Conservation (phyloP, 2,888 invertebrate genomes). For the Volucella inanis region DNA sequence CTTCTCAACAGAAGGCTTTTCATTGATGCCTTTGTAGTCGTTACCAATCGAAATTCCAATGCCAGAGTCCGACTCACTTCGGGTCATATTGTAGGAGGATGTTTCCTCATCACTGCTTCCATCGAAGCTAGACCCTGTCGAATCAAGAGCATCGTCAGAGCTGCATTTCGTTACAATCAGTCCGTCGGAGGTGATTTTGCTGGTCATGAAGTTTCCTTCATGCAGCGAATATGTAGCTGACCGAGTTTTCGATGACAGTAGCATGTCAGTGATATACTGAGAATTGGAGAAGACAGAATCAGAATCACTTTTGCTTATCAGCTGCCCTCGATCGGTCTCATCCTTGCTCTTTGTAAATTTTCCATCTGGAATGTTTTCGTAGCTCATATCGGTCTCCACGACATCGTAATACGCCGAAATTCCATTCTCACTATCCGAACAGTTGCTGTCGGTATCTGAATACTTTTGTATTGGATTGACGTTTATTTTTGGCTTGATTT, state of each 20-base stretch:
- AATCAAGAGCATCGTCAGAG: conserved; percentile 82
- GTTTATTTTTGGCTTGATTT: conserved; percentile 87
- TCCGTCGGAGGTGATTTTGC: conserved; percentile 83
- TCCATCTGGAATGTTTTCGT: conserved; percentile 82
- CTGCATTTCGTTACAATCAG: conserved; percentile 83
- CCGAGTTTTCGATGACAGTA: conserved; percentile 82
- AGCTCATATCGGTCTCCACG: conserved; percentile 81
- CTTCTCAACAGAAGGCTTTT: conserved; percentile 79
- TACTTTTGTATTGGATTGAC: conserved; percentile 84
- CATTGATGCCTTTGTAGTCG: conserved; percentile 79
- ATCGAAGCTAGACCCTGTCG: conserved; percentile 83
- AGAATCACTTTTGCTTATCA: conserved; percentile 45
- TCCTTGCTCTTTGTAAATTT: conserved; percentile 78
- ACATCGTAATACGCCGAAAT: conserved; percentile 83
- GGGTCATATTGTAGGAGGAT: conserved; percentile 82
- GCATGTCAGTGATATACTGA: conserved; percentile 83
- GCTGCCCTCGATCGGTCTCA: conserved; percentile 63
- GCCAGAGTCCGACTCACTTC: conserved; percentile 83
- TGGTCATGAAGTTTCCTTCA: conserved; percentile 83
- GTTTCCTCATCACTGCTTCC: conserved; percentile 83
- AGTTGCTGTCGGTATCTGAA: conserved; percentile 85
- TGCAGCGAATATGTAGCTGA: conserved; percentile 82
- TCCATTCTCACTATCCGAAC: conserved; percentile 85
- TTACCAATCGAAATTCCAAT: conserved; percentile 83
- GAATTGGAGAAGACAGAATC: conserved; percentile 79